These are phyloP conservation scores for Agriopis leucophaearia DNA, from an alignment of 2,888 invertebrate species.

Conservation along the genomic window DNA sequence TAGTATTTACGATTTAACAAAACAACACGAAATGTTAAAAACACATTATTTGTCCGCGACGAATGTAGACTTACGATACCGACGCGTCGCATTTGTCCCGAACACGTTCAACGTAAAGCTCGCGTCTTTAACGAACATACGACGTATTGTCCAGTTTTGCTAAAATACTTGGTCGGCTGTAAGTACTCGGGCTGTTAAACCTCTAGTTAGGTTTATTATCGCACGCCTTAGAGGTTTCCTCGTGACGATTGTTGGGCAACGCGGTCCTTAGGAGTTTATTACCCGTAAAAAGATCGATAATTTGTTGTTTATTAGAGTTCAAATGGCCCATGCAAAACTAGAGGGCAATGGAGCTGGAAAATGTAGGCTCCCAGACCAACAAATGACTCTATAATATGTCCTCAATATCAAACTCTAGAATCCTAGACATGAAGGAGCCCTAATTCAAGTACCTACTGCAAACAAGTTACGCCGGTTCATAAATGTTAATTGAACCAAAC, in stretches of 20 bases:
- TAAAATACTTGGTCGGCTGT: slow-evolving; percentile 31
- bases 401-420: neutral
- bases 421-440: neutral
- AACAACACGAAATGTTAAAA: slow-evolving; percentile 86
- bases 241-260: slow-evolving; percentile 65
- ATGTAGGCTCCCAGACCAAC: neutral
- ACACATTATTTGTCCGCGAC: slow-evolving; percentile 86
- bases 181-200: slow-evolving; percentile 39
- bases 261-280: slow-evolving; percentile 68
- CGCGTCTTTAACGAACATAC: slow-evolving; percentile 77
- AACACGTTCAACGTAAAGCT: slow-evolving; percentile 77
- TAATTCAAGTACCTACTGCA: neutral
- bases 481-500: too few species aligned
- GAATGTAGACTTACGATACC: slow-evolving; percentile 83
- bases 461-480: too few species aligned
- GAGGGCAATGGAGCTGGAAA: neutral
- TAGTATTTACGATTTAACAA: slow-evolving; percentile 86
- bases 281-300: slow-evolving; percentile 64
- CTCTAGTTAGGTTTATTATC: slow-evolving; percentile 75
- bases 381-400: neutral
- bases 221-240: slow-evolving; percentile 58
- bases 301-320: slow-evolving; percentile 41
- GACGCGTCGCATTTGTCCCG: slow-evolving; percentile 78
- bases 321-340: neutral
- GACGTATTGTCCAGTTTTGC: slow-evolving; percentile 77